Conservation (phyloP, 23 tunicate genomes). For the Botrylloides violaceus region DNA sequence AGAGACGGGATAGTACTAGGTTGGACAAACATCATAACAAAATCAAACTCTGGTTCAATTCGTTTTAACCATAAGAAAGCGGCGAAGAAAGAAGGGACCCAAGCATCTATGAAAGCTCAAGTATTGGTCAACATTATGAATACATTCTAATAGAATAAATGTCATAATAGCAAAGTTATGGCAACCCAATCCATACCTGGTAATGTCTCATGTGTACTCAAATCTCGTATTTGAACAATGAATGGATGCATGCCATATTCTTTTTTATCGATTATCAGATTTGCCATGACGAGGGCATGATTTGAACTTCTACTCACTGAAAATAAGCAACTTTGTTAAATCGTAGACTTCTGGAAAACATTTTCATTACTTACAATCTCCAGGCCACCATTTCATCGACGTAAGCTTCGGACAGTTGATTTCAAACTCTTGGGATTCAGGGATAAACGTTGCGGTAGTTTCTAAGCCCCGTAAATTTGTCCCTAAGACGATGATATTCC, state of each 20-base stretch:
- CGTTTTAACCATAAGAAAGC: too few relatives aligned
- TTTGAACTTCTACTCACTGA: slow-evolving; percentile 75
- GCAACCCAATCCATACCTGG: slow-evolving; percentile 3
- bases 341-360: too few relatives aligned
- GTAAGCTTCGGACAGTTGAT: slow-evolving; percentile 64
- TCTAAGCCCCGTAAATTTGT: slow-evolving; percentile 69
- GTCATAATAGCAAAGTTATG: too few relatives aligned
- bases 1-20: too few relatives aligned
- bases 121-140: too few relatives aligned
- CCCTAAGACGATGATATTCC: too few relatives aligned
- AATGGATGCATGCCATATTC: slow-evolving; percentile 83
- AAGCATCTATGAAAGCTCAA: too few relatives aligned
- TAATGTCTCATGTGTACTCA: slow-evolving; percentile 48
- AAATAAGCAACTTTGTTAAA: slow-evolving; percentile 3
- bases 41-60: too few relatives aligned
- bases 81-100: too few relatives aligned
- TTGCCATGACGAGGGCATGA: slow-evolving; percentile 73
- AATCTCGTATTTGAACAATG: slow-evolving; percentile 85
- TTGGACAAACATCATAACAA: too few relatives aligned
- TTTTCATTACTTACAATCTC: slow-evolving; percentile 56
- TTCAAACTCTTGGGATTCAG: slow-evolving; percentile 54
- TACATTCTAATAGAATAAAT: too few relatives aligned
- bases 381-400: slow-evolving; percentile 98
- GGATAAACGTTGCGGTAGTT: slow-evolving; percentile 61
- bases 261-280: slow-evolving; percentile 43